Percentiles rank a stretch among this genome's conserved stretches.
phyloP scores from a whole-genome alignment of 2,797 vertebrate species.

The Acropternis orthonyx region DNA sequence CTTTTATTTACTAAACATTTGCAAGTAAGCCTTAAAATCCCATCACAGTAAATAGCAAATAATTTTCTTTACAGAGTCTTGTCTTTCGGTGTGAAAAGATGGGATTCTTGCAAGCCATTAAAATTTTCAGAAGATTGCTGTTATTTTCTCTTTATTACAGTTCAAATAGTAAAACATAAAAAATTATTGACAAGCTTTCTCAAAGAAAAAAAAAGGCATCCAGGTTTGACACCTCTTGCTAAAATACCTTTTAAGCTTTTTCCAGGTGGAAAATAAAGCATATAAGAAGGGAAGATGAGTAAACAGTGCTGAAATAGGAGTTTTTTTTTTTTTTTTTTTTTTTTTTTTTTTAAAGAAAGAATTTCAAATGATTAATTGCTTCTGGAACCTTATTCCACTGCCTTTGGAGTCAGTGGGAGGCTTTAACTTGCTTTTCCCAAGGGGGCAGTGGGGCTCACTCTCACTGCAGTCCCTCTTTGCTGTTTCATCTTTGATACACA shows the following conservation, averaged over 20 bases:
- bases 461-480: background rate
- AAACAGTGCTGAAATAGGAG: background rate
- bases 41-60: background rate
- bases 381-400: background rate
- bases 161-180: background rate
- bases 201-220: background rate
- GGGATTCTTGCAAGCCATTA: background rate
- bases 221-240: background rate
- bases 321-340: too few species aligned
- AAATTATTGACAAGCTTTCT: background rate
- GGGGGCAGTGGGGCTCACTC: background rate
- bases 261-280: background rate
- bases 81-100: background rate
- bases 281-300: background rate
- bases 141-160: background rate
- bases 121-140: background rate
- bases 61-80: background rate
- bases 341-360: background rate
- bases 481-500: fast-evolving
- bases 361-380: background rate
- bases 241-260: background rate
- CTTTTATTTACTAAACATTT: background rate
- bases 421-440: background rate
- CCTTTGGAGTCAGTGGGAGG: background rate
- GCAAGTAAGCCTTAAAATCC: background rate